Percentiles rank a stretch among this genome's conserved stretches.
These are phyloP conservation scores for Xyliphius kryptos DNA, from an alignment of 2,113 vertebrate species.

Conservation along the genomic window DNA sequence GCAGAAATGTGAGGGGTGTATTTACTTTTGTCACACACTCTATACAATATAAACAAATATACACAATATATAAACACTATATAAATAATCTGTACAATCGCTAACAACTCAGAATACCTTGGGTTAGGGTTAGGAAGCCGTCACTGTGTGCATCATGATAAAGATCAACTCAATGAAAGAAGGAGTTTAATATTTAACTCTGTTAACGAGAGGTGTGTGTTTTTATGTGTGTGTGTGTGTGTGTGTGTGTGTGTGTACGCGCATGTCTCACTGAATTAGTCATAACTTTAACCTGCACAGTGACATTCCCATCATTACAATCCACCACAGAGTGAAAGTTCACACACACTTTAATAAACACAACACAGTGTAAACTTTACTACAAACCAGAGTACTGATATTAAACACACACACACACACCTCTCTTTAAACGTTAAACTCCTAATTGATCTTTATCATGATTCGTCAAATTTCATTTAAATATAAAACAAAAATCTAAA, in stretches of 20 bases:
- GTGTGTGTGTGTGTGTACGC: not conserved
- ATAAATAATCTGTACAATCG: too few species aligned
- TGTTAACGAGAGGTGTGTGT: too few species aligned
- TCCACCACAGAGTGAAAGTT: not conserved
- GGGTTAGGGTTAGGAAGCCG: too few species aligned
- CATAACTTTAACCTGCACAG: slow-evolving; percentile 24
- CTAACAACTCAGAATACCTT: slow-evolving; percentile 5
- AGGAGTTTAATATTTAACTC: not conserved
- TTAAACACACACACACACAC: slow-evolving; percentile 1
- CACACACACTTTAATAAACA: too few species aligned
- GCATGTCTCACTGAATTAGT: slow-evolving; percentile 10
- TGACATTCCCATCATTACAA: slow-evolving; percentile 25
- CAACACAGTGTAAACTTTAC: not conserved
- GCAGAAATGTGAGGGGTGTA: too few species aligned
- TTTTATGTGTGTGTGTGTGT: too few species aligned
- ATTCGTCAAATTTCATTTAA: too few species aligned
- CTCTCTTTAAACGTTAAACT: not conserved
- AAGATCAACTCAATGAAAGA: not conserved
- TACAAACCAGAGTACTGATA: not conserved
- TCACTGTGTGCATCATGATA: not conserved
- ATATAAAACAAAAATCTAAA: too few species aligned
- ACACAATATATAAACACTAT: too few species aligned
- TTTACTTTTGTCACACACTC: too few species aligned
- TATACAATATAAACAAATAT: too few species aligned
- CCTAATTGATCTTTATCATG: too few species aligned